Base-by-base conservation (phyloP, 2,797 vertebrate species). In the Danio tinwini region DNA sequence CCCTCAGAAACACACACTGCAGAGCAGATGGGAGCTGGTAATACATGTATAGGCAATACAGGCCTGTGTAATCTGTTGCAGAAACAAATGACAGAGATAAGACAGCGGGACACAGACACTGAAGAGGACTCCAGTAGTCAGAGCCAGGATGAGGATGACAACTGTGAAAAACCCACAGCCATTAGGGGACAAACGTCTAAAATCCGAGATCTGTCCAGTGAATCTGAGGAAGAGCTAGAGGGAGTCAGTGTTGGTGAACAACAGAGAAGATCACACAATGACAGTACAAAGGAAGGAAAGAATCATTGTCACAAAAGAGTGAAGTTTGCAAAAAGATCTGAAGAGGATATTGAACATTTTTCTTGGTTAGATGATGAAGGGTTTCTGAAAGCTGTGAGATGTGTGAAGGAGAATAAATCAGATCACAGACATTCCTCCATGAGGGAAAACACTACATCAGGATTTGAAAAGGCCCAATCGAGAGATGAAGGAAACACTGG, bases 341-440 rank as follows among this genome's bases (percentile, higher is more conserved):
- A 92, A 19, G 93, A 94, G 21, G 68, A 88, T 80, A 93, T 94
- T 75, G 93, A 94, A 76, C 88, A 88, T 11, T 95, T 94, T 87
- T 93, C 94, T 17, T 97, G 95, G 7, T 96, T 95, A 84, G 96
- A 96, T 59, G 96, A 97, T 16, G 90, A 93, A 74, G 79, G 76
- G 40, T 81, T 87, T n/a, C 19, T 58, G 59, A 86, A 88, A 85
- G 92, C 85, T 49, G 55, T 67, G 16, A 74, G 21, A 81, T 16
- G 50, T 63, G 78, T 44, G 77, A 86, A 83, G 65, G 74, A 7
- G 0, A 80, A 74, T 11, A 47, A 55, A 53, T 68, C 50, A 7
- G 58, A n/a, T 61, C 29, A 3, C 12, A 17, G 67, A 14, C 5
- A 14, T 3, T 1, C 55, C 40, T 67, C 71, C 49, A 37, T 13